Evolutionary conservation across 2,888 invertebrate genomes (phyloP).

Genomic region (Entomobrya proxima): DNA sequence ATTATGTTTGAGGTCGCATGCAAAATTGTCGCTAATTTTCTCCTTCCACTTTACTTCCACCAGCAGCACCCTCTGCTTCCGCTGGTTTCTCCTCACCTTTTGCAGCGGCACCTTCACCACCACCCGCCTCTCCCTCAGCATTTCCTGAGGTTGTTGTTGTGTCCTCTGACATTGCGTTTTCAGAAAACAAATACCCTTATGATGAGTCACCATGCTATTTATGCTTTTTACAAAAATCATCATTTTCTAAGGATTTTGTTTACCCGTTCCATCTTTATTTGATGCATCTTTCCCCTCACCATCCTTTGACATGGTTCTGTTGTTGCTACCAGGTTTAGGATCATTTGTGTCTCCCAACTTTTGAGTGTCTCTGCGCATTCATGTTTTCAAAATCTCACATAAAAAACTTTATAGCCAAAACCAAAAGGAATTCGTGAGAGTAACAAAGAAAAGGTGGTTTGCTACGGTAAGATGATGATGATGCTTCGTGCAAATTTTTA

Average conservation of each 20-base stretch:
- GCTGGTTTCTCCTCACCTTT: constrained; percentile 11
- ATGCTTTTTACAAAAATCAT: background rate
- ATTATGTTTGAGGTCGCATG: background rate
- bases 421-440: too few relatives aligned
- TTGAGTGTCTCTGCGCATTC: constrained; percentile 1
- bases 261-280: constrained; percentile 71
- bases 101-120: constrained; percentile 27
- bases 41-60: constrained; percentile 34
- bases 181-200: background rate
- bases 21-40: constrained; percentile 30
- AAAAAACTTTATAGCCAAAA: too few relatives aligned
- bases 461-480: too few relatives aligned
- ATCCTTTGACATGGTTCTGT: constrained; percentile 17
- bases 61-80: constrained; percentile 24
- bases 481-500: too few relatives aligned
- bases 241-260: background rate
- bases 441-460: too few relatives aligned
- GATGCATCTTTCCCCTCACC: background rate
- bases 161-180: constrained; percentile 38
- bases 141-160: background rate
- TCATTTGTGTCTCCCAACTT: constrained; percentile 11
- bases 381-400: background rate
- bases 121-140: constrained; percentile 25
- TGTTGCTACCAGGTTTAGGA: background rate
- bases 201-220: background rate